Evolutionary conservation across 2,113 vertebrate genomes (phyloP), one percentile per base, ranked within the genome.

Genomic region (Aviceda subcristata): DNA sequence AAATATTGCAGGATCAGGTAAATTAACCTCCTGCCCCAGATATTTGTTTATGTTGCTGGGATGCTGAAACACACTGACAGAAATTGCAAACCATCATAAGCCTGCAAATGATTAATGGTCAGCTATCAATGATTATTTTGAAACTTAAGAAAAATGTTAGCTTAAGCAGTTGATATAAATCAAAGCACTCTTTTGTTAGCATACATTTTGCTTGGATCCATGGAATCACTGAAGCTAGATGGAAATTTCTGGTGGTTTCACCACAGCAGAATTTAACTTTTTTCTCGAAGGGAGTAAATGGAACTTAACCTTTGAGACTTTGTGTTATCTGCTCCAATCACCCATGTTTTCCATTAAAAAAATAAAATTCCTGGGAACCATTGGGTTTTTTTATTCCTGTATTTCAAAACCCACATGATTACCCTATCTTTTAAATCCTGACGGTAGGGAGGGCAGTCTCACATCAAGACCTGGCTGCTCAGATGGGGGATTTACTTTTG

Each of bases 381-480:
- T 1, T 67, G 3, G 2, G 2, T 3, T 22, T 22, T 36, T 56
- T 50, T 21, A 55, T 53, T 69, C 32, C 9, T 10, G 0, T 34
- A 2, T 78, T 78, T 91, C 56, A 45, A 45, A 45, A 45, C 90
- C 46, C 22, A 34, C 13, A 6, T 2, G 1, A 8, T 45, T 87
- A 55, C 10, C 3, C 5, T 32, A 0, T 38, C 29, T 64, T 69
- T 86, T 55, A 83, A 74, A 80, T 16, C 59, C 50, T 36, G 15
- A 30, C 55, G 67, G 26, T 8, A 56, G 12, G 36, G 39, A 56
- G 34, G 24, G 24, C 26, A 6, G 89, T 86, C 62, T n/a, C 11
- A 10, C 24, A 20, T 57, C 10, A 26, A 63, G 36, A 24, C 7
- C 51, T 51, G 46, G 12, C 56, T 81, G 60, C n/a, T 77, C 18